Evolutionary conservation across 1,140 invertebrate species (phyloP), one percentile per base, ranked within the genome.

Genomic region (Muscidifurax raptorellus): DNA sequence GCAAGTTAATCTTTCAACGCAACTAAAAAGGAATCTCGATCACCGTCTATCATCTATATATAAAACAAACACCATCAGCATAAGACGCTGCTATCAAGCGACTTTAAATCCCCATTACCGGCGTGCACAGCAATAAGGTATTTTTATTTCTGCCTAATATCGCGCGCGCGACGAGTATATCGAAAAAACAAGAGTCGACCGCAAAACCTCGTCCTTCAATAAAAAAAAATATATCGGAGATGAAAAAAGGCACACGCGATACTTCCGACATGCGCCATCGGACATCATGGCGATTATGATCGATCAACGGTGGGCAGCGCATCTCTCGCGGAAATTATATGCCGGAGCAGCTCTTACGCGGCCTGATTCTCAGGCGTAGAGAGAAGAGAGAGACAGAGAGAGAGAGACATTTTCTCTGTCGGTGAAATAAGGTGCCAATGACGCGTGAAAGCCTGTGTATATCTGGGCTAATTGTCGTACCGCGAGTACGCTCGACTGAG

Each of bases 361-460:
- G 40, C 82, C 74, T 78, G 64, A 52, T 77, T 83, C 81, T 78
- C 74, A 78, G 30, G 72, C 72, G 2, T 13, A 1, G 66, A 74
- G 72, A 15, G 71, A 28, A n/a, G 7, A 47, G 44, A 47, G 44
- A 47, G 36, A 40, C 3, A 7, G 9, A 64, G 47, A 59, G 52
- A n/a, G 22, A 64, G 47, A 78, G 18, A 66, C 5, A 78, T 9
- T 12, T 47, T n/a, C 59, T 32, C 40, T n/a, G 71, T 5, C 18
- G 69, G 28, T 32, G 52, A 64, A 76, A 76, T 76, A 76, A 82
- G 82, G 75, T 67, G 72, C 72, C 72, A 75, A 76, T 83, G 81
- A 83, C 59, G 72, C 81, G 82, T 78, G 82, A 83, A 78, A 83
- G 75, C 36, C 6, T 3, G 30, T 22, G 66, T 69, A n/a, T 64